These are phyloP conservation scores for Graphium colonna DNA, from an alignment of 2,888 invertebrate genomes.

Conservation along the genomic window DNA sequence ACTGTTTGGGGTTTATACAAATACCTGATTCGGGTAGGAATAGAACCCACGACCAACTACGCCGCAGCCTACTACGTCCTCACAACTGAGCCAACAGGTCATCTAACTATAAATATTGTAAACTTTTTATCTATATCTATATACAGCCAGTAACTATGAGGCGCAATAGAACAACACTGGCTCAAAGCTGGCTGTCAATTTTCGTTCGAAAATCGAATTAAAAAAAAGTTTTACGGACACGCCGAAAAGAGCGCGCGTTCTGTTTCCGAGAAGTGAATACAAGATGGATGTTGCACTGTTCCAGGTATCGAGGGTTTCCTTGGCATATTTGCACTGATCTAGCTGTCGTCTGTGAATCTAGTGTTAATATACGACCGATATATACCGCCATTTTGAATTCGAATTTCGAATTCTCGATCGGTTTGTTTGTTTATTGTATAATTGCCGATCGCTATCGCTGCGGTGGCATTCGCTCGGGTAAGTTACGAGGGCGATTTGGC, in stretches of 20 bases:
- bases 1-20: too few relatives aligned
- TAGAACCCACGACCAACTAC: too few relatives aligned
- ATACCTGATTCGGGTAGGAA: too few relatives aligned
- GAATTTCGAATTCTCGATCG: conserved; percentile 4
- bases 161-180: conserved; percentile 1
- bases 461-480: conserved; percentile 9
- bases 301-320: conserved; percentile 29
- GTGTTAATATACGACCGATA: conserved; percentile 35
- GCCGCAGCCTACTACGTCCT: too few relatives aligned
- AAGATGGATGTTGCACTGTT: conserved; percentile 37
- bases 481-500: conserved; percentile 9
- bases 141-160: conserved; percentile 8
- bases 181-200: conserved; percentile 3
- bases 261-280: conserved; percentile 35
- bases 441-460: conserved; percentile 16
- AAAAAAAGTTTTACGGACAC: conserved; percentile 15
- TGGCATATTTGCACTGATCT: conserved; percentile 18
- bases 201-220: neutral
- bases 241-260: conserved; percentile 6
- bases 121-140: conserved; percentile 8
- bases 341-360: conserved; percentile 40
- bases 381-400: conserved; percentile 11
- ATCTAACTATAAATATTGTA: too few relatives aligned
- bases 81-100: too few relatives aligned
- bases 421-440: conserved; percentile 18